Conservation (phyloP, 2,113 vertebrate species). For the Oreotrochilus melanogaster region DNA sequence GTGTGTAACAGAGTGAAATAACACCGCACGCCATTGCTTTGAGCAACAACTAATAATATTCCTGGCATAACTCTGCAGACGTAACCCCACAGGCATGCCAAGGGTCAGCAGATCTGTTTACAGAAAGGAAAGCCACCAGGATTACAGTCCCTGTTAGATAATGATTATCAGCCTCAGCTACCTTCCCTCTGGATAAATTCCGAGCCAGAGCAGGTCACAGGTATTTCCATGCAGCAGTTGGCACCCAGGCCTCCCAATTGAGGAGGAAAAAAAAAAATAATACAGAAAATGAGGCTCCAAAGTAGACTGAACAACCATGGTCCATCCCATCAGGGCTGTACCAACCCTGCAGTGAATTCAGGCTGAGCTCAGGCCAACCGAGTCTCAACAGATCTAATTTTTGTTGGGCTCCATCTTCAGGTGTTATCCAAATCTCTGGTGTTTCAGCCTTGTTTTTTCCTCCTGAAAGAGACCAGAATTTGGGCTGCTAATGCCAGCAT, state of each 20-base stretch:
- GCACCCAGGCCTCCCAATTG: neutral
- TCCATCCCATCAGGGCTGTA: accelerated
- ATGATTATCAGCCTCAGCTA: neutral
- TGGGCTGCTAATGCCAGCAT: neutral
- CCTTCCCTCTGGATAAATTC: neutral
- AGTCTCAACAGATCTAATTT: neutral
- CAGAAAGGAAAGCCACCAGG: slow-evolving; percentile 51
- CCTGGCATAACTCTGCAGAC: slow-evolving; percentile 37
- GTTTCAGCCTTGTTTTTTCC: neutral
- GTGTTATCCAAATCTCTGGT: neutral
- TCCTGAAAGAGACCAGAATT: neutral
- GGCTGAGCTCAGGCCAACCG: neutral
- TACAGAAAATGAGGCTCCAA: neutral
- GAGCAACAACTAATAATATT: slow-evolving; percentile 64
- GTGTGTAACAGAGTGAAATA: slow-evolving; percentile 49
- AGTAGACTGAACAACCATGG: neutral
- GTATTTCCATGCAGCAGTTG: neutral
- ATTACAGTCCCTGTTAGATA: slow-evolving; percentile 35
- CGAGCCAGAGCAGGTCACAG: neutral
- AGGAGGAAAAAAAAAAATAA: neutral
- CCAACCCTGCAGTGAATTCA: accelerated
- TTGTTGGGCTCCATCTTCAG: neutral
- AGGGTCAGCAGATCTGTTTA: slow-evolving; percentile 67
- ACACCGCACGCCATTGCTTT: neutral
- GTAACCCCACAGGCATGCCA: slow-evolving; percentile 55